Evolutionary conservation across 2,113 vertebrate species (phyloP), one percentile per base, ranked within the genome.

Genomic region (Spermophilus dauricus): DNA sequence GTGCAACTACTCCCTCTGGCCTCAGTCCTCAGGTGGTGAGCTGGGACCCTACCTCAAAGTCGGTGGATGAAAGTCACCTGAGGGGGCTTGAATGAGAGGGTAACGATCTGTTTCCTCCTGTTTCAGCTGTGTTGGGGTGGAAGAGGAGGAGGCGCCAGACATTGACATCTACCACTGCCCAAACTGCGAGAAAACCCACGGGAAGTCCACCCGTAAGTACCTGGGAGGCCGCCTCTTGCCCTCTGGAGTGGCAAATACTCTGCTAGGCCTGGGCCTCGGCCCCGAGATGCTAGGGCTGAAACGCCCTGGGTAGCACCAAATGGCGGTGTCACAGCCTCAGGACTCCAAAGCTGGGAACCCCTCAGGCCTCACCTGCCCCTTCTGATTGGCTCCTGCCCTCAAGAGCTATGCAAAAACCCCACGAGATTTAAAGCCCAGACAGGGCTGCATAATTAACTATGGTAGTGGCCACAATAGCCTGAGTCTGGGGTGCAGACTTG

Each of bases 91-190:
- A 34, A 2, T 0, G 0, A 8, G 7, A 39, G 42, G 16, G 18
- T 48, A 14, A 91, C 10, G 26, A 24, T 53, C 11, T 96, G 91
- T 96, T 45, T 97, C 96, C 53, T 77, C 84, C 42, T 95, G 0
- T 99, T 99, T 24, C 99, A 99, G 99, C 98, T 99, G 99, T 95
- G 99, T 99, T 53, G 99, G 98, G 22, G 99, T 99, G 90, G 99
- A 99, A 98, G 99, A 99, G 98, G 99, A 99, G 65, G 99, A 99
- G 81, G 99, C 99, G 45, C 99, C 99, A 56, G 99, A 99, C 78
- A 99, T 99, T 0, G 99, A 99, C 98, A 99, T 99, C 95, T 99
- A 99, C 96, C 99, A 99, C 92, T 99, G 99, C 98, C 99, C 99
- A 1, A 99, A 99, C 98, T 99, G 99, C 58, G 99, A 99, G 98